A percentile compares a stretch with the other conserved stretches of the same genome.
phyloP scores from a whole-genome alignment of 2,888 invertebrate genomes.

The Polydrusus cervinus region DNA sequence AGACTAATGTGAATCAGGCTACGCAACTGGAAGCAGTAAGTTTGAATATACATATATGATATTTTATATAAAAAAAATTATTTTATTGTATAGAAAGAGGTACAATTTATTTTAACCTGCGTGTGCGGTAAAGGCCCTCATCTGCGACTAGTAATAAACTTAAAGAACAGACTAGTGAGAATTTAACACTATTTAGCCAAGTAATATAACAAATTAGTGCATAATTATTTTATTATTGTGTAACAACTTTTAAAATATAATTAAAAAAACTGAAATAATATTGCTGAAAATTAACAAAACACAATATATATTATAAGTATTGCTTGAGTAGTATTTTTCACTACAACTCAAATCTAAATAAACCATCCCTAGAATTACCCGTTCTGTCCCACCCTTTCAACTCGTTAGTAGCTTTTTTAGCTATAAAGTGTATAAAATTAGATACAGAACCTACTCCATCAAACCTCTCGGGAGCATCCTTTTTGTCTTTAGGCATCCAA shows the following conservation, averaged over 20 bases:
- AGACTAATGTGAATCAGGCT: constrained; percentile 88
- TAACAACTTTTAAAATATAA: background rate
- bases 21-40: constrained; percentile 90
- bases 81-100: too few relatives aligned
- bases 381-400: constrained; percentile 90
- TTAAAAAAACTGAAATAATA: too few relatives aligned
- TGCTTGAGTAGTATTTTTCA: background rate
- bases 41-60: constrained; percentile 59
- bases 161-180: too few relatives aligned
- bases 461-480: constrained; percentile 87
- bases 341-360: constrained; percentile 76
- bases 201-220: background rate
- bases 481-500: constrained; percentile 92
- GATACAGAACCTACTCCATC: constrained; percentile 94
- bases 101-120: too few relatives aligned
- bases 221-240: background rate
- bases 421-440: constrained; percentile 95
- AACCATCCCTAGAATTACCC: constrained; percentile 77
- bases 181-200: background rate
- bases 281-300: too few relatives aligned
- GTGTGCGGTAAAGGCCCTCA: too few relatives aligned
- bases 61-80: background rate
- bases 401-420: constrained; percentile 91
- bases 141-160: too few relatives aligned
- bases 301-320: too few relatives aligned